Percentiles rank a stretch among this genome's conserved stretches.
phyloP scores from a whole-genome alignment of 1,140 invertebrate genomes.

The Lethrus apterus region DNA sequence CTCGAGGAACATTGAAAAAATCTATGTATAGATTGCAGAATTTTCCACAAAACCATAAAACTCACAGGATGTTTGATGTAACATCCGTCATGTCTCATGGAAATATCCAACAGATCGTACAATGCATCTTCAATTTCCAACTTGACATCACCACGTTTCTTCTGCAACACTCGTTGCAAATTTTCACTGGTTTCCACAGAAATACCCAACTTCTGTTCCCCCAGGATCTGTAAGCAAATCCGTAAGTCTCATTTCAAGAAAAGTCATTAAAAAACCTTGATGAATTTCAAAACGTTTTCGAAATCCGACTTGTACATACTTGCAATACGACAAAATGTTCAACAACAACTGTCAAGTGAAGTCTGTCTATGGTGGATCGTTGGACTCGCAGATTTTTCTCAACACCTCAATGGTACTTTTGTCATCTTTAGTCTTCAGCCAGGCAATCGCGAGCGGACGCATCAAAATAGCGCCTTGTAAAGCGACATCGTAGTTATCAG shows the following conservation, averaged over 20 bases:
- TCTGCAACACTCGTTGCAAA: slow-evolving; percentile 22
- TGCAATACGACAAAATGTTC: slow-evolving; percentile 19
- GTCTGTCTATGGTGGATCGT: slow-evolving; percentile 18
- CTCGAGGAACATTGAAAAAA: not conserved
- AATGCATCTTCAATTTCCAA: slow-evolving; percentile 17
- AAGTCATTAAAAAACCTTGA: slow-evolving; percentile 24
- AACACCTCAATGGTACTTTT: slow-evolving; percentile 28
- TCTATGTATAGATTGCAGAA: not conserved
- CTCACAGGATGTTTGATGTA: slow-evolving; percentile 45
- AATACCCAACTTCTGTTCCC: slow-evolving; percentile 37
- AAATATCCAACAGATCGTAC: slow-evolving; percentile 21
- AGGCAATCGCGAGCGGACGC: slow-evolving; percentile 24
- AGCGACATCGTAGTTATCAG: slow-evolving; percentile 18
- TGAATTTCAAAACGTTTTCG: slow-evolving; percentile 21
- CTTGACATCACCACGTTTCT: slow-evolving; percentile 2
- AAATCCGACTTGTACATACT: slow-evolving; percentile 22
- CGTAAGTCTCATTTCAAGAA: slow-evolving; percentile 13
- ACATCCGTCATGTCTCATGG: slow-evolving; percentile 25
- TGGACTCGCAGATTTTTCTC: slow-evolving; percentile 27
- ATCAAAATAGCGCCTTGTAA: slow-evolving; percentile 32
- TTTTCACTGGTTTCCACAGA: slow-evolving; percentile 40
- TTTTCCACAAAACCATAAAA: slow-evolving; percentile 20
- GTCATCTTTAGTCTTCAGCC: slow-evolving; percentile 25
- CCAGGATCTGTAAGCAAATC: slow-evolving; percentile 36
- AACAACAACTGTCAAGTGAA: slow-evolving; percentile 27